Conservation (phyloP, 2,888 invertebrate species). For the Hanleya hanleyi region DNA sequence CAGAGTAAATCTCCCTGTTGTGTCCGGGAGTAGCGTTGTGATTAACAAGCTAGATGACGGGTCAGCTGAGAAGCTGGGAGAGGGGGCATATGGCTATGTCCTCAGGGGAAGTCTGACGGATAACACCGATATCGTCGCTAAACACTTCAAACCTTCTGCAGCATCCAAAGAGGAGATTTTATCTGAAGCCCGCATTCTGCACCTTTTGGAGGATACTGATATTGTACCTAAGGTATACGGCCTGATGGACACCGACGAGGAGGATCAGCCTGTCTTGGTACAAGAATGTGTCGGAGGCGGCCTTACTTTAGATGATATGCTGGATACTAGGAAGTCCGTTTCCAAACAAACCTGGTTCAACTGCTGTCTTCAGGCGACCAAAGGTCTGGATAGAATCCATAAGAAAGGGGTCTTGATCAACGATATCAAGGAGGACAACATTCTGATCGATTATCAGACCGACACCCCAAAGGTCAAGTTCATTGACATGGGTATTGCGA, state of each 20-base stretch:
- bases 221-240: not conserved
- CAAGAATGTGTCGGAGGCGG: not conserved
- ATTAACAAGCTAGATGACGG: not conserved
- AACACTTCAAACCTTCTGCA: not conserved
- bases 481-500: slow-evolving; percentile 2
- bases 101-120: not conserved
- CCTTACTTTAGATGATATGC: not conserved
- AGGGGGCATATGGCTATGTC: not conserved
- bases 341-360: not conserved
- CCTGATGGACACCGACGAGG: not conserved
- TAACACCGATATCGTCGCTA: not conserved
- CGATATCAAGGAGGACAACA: not conserved
- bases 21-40: not conserved
- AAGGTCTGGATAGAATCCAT: not conserved
- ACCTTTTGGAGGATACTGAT: not conserved
- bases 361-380: not conserved
- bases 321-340: not conserved
- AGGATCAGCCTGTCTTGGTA: not conserved
- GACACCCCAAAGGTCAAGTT: not conserved
- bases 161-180: not conserved
- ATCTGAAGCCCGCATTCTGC: not conserved
- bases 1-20: not conserved
- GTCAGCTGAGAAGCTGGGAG: not conserved
- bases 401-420: slow-evolving; percentile 5
- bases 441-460: not conserved